These are phyloP conservation scores for Tapera naevia DNA, from an alignment of 2,797 vertebrate genomes.

Conservation along the genomic window DNA sequence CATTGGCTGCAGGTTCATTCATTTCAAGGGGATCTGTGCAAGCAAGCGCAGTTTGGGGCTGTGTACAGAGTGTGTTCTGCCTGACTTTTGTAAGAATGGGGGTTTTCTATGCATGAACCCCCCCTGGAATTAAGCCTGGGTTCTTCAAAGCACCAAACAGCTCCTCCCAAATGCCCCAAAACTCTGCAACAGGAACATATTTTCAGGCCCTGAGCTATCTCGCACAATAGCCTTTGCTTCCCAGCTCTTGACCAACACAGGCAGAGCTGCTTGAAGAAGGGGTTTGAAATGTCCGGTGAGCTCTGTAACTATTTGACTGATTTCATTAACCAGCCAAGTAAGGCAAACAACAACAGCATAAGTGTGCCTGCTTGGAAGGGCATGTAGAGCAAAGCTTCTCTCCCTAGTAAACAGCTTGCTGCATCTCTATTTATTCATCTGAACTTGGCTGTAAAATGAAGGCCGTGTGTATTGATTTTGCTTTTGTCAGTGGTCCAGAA, in stretches of 20 bases:
- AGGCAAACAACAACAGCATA: background rate
- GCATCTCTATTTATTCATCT: constrained; percentile 61
- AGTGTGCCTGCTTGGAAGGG: constrained; percentile 16
- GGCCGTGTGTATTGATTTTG: constrained; percentile 71
- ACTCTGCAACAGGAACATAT: background rate
- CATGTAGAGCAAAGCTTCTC: background rate
- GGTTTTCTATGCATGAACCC: background rate
- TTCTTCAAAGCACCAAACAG: background rate
- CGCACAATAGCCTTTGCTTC: background rate
- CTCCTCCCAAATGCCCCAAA: background rate
- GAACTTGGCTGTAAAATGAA: constrained; percentile 61
- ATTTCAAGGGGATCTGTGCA: background rate
- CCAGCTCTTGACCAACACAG: background rate
- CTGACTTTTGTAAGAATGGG: background rate
- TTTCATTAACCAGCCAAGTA: background rate
- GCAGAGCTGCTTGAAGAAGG: background rate
- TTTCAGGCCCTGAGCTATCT: background rate
- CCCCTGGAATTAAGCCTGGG: background rate
- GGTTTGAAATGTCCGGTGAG: background rate
- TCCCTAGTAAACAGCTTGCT: constrained; percentile 54
- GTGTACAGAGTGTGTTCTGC: background rate
- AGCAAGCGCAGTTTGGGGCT: background rate
- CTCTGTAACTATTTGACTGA: background rate
- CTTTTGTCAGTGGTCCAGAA: constrained; percentile 76
- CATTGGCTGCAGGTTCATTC: background rate